phyloP scores from a whole-genome alignment of 2,113 vertebrate species.

The Terrapene triunguis region DNA sequence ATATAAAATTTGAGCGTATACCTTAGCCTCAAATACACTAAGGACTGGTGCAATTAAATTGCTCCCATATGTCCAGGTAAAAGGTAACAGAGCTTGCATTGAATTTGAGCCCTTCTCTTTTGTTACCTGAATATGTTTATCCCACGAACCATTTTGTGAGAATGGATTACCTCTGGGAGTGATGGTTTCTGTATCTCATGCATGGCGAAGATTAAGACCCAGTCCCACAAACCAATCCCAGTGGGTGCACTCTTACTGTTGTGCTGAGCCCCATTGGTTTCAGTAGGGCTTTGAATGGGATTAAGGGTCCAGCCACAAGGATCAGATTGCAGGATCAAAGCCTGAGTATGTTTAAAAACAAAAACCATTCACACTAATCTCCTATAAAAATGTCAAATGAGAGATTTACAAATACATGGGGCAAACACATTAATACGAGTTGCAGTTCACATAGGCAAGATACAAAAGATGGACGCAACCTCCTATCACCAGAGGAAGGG shows the following conservation, averaged over 20 bases:
- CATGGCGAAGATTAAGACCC: not conserved
- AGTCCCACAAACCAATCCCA: not conserved
- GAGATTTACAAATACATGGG: not conserved
- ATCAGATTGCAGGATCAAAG: not conserved
- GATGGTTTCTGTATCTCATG: not conserved
- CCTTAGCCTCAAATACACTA: not conserved
- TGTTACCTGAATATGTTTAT: not conserved
- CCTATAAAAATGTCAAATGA: not conserved
- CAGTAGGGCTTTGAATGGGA: not conserved
- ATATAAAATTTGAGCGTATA: not conserved
- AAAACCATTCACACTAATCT: conserved; percentile 47
- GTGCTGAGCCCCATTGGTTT: conserved; percentile 1
- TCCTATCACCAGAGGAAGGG: not conserved
- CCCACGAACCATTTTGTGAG: not conserved
- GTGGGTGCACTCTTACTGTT: not conserved
- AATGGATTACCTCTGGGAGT: not conserved
- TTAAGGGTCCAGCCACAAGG: not conserved
- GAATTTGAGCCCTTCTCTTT: not conserved
- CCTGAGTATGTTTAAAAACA: conserved; percentile 35
- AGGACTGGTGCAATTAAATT: not conserved
- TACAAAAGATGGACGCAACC: not conserved
- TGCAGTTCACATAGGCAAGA: not conserved
- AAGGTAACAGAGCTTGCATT: not conserved
- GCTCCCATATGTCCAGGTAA: not conserved
- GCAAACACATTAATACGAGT: not conserved